A percentile compares a stretch with the other conserved stretches of the same genome.
Evolutionary conservation across 2,797 vertebrate species (phyloP).

Genomic region (Mormyrus hasselquistii): DNA sequence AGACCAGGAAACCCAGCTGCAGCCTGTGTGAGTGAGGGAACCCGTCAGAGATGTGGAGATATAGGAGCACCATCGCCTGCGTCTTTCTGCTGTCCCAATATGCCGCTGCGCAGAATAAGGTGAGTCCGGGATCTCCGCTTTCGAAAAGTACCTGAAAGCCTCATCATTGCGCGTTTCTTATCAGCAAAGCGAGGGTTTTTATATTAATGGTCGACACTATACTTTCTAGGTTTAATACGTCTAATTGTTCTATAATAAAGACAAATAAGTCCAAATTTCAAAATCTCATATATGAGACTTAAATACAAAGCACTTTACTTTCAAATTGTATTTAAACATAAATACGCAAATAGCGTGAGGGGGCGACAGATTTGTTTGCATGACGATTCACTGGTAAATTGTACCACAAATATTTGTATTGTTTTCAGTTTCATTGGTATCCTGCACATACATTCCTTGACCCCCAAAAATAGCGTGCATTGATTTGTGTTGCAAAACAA

Average conservation of each 20-base stretch:
- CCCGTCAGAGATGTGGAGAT: constrained; percentile 51
- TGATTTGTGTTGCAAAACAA: neutral
- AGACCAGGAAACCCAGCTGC: neutral
- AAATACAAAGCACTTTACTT: neutral
- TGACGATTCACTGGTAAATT: neutral
- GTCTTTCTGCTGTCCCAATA: constrained; percentile 43
- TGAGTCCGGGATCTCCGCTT: constrained; percentile 32
- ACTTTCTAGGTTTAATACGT: neutral
- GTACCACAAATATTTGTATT: neutral
- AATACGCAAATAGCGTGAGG: neutral
- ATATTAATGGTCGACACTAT: neutral
- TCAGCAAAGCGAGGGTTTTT: neutral
- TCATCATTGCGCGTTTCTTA: neutral
- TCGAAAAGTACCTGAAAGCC: neutral
- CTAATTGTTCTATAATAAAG: neutral
- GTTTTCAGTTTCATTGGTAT: neutral
- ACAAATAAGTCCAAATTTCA: neutral
- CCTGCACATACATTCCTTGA: neutral
- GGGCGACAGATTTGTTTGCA: neutral
- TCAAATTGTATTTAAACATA: neutral
- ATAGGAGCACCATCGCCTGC: constrained; percentile 44
- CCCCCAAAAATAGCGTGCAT: neutral
- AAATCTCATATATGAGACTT: neutral
- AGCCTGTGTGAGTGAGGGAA: neutral
- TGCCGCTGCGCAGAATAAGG: constrained; percentile 56